phyloP scores from a whole-genome alignment of 2,888 invertebrate species.

The Drosophila nigricruria region DNA sequence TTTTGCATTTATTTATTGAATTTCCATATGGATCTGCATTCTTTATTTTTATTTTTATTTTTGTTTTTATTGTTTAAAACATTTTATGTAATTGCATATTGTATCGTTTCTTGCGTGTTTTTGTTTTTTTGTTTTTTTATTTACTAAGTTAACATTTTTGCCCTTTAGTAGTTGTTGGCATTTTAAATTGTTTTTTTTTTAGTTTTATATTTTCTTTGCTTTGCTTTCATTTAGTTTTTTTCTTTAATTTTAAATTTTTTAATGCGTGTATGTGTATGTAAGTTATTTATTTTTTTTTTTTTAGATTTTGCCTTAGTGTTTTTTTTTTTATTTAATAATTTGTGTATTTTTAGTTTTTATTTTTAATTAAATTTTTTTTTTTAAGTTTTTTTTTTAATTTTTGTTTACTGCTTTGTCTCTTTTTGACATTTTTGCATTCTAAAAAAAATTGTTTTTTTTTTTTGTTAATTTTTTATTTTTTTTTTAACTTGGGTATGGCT shows the following conservation, averaged over 20 bases:
- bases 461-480: conserved; percentile 10
- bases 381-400: conserved; percentile 15
- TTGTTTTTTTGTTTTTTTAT: conserved; percentile 35
- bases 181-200: conserved; percentile 50
- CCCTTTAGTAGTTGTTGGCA: conserved; percentile 64
- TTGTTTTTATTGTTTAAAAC: conserved; percentile 63
- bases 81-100: conserved; percentile 69
- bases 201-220: conserved; percentile 19
- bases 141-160: conserved; percentile 73
- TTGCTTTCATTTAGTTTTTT: conserved; percentile 37
- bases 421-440: conserved; percentile 22
- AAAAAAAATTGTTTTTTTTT: conserved; percentile 17
- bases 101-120: conserved; percentile 50
- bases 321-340: conserved; percentile 3
- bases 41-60: conserved; percentile 45
- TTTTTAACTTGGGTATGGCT: conserved; percentile 9
- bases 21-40: conserved; percentile 60
- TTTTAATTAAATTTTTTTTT: conserved; percentile 12
- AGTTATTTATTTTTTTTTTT: conserved; percentile 25
- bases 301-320: conserved; percentile 16
- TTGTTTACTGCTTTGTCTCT: conserved; percentile 9
- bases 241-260: conserved; percentile 37
- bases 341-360: conserved; percentile 20
- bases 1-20: conserved; percentile 46
- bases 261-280: conserved; percentile 46